Conservation (phyloP, 2,797 vertebrate genomes). For the Chrosomus eos region DNA sequence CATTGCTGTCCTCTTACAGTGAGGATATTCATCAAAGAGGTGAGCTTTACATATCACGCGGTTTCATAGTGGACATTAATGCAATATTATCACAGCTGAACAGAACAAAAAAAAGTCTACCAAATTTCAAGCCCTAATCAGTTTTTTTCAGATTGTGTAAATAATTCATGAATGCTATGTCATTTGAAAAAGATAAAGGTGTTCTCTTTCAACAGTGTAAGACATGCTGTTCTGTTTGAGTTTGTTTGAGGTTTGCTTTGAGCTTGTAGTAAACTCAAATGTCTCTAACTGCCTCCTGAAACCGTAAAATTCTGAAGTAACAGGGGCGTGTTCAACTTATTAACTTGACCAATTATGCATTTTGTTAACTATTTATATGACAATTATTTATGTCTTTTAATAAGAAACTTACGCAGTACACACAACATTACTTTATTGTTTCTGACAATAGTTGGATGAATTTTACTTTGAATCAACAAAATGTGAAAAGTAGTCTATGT, state of each 20-base stretch:
- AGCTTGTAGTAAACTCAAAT: conserved; percentile 48
- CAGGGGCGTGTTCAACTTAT: conserved; percentile 34
- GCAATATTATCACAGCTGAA: conserved; percentile 9
- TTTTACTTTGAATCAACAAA: conserved; percentile 19
- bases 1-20: not conserved
- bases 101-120: not conserved
- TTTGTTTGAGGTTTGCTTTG: conserved; percentile 44
- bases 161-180: conserved; percentile 16
- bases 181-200: not conserved
- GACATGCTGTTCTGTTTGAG: conserved; percentile 27
- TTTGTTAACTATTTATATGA: conserved; percentile 66
- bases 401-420: not conserved
- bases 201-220: not conserved
- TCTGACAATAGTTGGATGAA: not conserved
- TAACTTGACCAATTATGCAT: conserved; percentile 59
- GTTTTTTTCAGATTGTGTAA: conserved; percentile 26
- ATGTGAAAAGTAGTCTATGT: conserved; percentile 28
- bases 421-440: not conserved
- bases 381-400: conserved; percentile 63
- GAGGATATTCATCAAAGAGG: conserved; percentile 16
- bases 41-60: not conserved
- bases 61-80: conserved; percentile 8
- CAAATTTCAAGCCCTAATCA: not conserved
- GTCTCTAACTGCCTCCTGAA: conserved; percentile 47
- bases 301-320: conserved; percentile 18